phyloP scores from a whole-genome alignment of 2,888 invertebrate species.

The Mythimna loreyi region DNA sequence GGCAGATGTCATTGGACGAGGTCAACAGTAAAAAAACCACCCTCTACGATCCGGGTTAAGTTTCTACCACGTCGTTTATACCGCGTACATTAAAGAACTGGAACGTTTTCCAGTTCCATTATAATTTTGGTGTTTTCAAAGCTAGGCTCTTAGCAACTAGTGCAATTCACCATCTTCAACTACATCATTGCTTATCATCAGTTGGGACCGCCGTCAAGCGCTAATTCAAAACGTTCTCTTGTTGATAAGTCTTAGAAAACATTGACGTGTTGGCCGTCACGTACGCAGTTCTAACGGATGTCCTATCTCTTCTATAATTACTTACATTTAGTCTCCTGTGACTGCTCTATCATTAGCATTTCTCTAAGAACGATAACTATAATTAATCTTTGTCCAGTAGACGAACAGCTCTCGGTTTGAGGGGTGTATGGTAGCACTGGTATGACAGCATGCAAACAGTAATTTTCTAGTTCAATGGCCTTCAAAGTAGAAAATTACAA shows the following conservation, averaged over 20 bases:
- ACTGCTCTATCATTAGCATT: conserved; percentile 36
- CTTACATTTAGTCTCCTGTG: conserved; percentile 4
- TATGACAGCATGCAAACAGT: not conserved
- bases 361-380: conserved; percentile 34
- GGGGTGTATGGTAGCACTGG: conserved; percentile 5
- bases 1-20: too few species aligned
- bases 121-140: too few species aligned
- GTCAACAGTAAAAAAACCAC: too few species aligned
- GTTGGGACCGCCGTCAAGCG: too few species aligned
- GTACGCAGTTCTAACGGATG: conserved; percentile 25
- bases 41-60: too few species aligned
- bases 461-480: conserved; percentile 37
- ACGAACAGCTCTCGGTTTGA: conserved; percentile 25
- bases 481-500: not conserved
- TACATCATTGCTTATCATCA: too few species aligned
- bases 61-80: too few species aligned
- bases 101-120: too few species aligned
- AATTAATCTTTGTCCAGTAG: conserved; percentile 46
- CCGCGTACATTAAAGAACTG: too few species aligned
- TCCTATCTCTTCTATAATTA: conserved; percentile 12
- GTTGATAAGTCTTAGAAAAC: not conserved
- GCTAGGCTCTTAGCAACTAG: too few species aligned
- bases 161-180: too few species aligned
- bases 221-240: not conserved
- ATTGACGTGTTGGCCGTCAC: not conserved